phyloP scores from a whole-genome alignment of 2,888 invertebrate species.

The Dusona sp. region DNA sequence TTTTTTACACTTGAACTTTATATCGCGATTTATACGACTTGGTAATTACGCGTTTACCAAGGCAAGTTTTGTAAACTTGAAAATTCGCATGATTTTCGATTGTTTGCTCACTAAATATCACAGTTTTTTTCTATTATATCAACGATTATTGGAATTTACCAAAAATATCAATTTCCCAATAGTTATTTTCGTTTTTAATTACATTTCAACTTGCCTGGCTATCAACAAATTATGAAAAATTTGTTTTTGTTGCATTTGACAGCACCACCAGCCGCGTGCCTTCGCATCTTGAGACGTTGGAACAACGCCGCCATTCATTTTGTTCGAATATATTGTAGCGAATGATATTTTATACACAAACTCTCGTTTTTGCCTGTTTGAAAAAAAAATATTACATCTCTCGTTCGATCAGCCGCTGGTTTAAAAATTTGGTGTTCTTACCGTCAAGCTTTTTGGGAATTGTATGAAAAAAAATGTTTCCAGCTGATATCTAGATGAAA shows the following conservation, averaged over 20 bases:
- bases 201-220: neutral
- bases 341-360: neutral
- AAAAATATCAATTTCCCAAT: neutral
- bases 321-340: neutral
- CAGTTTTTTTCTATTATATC: neutral
- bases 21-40: neutral
- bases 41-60: neutral
- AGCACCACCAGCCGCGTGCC: neutral
- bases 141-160: neutral
- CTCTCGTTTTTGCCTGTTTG: no score
- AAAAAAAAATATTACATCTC: neutral
- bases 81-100: neutral
- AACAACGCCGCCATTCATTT: neutral
- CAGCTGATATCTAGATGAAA: neutral
- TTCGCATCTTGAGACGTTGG: neutral
- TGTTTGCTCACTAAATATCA: neutral
- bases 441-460: neutral
- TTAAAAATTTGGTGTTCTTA: no score
- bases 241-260: neutral
- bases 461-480: neutral
- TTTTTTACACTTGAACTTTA: neutral
- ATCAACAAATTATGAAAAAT: neutral
- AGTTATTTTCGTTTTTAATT: no score
- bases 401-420: neutral
- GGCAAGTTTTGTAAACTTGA: neutral